Evolutionary conservation across 2,888 invertebrate genomes (phyloP).

Genomic region (Cenopis cana): DNA sequence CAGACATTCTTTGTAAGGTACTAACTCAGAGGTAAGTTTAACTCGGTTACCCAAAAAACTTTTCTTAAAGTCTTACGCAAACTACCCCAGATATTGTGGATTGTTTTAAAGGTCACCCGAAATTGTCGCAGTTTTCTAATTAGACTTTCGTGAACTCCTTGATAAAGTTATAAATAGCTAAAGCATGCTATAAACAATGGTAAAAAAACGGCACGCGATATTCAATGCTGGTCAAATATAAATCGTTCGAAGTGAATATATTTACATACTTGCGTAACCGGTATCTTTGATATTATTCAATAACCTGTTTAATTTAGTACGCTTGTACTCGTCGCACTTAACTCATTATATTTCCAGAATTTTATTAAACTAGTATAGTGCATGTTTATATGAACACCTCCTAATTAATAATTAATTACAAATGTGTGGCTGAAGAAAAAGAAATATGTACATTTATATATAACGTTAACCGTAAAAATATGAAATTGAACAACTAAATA

Average conservation of each 20-base stretch:
- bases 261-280: slow-evolving; percentile 36
- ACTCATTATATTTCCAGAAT: not conserved
- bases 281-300: slow-evolving; percentile 19
- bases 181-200: slow-evolving; percentile 7
- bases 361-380: too few relatives aligned
- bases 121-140: not conserved
- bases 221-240: slow-evolving; percentile 27
- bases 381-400: too few relatives aligned
- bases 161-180: slow-evolving; percentile 29
- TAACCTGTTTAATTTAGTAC: slow-evolving; percentile 5
- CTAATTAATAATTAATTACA: too few relatives aligned
- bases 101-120: slow-evolving; percentile 1
- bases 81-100: not conserved
- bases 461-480: too few relatives aligned
- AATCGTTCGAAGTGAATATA: slow-evolving; percentile 30
- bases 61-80: not conserved
- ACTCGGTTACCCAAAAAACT: not conserved
- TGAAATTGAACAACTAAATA: too few relatives aligned
- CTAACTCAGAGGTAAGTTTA: not conserved
- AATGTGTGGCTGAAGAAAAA: too few relatives aligned
- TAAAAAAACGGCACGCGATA: slow-evolving; percentile 40
- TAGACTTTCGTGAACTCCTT: slow-evolving; percentile 4
- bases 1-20: too few relatives aligned
- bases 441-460: too few relatives aligned
- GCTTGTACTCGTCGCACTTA: not conserved